Evolutionary conservation across 2,797 vertebrate species (phyloP).

Genomic region (Acestrorhynchus altus): DNA sequence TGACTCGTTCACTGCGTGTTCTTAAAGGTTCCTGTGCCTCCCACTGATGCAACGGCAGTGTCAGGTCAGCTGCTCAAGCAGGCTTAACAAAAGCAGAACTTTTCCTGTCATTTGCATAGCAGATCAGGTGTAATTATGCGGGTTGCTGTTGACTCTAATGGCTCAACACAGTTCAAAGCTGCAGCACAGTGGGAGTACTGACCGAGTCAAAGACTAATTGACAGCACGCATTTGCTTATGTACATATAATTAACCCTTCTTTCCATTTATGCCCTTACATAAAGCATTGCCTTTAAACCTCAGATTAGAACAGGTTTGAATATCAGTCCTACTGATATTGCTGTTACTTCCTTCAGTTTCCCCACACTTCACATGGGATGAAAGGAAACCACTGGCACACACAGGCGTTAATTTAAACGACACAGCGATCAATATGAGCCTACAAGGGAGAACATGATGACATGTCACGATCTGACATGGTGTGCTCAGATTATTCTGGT

Average conservation of each 20-base stretch:
- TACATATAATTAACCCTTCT: conserved; percentile 19
- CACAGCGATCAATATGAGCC: not conserved
- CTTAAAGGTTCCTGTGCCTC: not conserved
- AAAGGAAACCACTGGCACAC: not conserved
- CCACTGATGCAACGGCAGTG: not conserved
- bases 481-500: not conserved
- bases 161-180: conserved; percentile 15
- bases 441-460: not conserved
- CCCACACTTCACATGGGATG: conserved; percentile 40
- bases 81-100: conserved; percentile 31
- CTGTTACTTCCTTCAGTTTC: conserved; percentile 56
- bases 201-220: conserved; percentile 11
- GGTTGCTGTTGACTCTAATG: conserved; percentile 21
- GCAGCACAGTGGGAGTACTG: conserved; percentile 27
- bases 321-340: no score
- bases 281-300: not conserved
- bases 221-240: conserved; percentile 8
- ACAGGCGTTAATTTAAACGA: not conserved
- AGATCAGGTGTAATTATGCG: conserved; percentile 58
- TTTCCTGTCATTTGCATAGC: conserved; percentile 72
- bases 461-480: not conserved
- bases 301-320: not conserved
- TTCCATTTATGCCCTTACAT: conserved; percentile 8
- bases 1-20: not conserved
- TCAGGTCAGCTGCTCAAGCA: conserved; percentile 4